Conservation (phyloP, 2,888 invertebrate species). For the Spicauda simplicius region DNA sequence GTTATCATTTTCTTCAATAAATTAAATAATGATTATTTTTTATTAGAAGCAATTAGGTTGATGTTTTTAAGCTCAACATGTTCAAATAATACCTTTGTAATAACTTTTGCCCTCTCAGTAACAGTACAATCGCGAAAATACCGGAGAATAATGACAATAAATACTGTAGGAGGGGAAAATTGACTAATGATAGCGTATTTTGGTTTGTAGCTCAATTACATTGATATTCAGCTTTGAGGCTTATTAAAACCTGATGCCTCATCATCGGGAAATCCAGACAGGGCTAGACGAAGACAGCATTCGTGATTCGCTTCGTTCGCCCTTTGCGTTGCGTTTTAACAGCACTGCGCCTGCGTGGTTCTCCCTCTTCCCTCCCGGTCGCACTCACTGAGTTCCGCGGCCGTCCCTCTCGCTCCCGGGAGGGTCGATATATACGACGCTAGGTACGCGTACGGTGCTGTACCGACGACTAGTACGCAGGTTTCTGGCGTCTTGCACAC, state of each 20-base stretch:
- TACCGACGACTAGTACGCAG: constrained; percentile 78
- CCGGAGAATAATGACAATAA: no score
- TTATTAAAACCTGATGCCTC: constrained; percentile 72
- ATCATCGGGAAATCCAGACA: constrained; percentile 80
- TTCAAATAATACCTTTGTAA: not conserved
- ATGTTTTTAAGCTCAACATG: no score
- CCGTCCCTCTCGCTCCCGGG: constrained; percentile 67
- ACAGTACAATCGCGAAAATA: no score
- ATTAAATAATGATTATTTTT: no score
- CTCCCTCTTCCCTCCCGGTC: constrained; percentile 64
- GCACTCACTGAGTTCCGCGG: constrained; percentile 42
- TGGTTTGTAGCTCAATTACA: constrained; percentile 7
- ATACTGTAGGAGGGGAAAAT: not conserved
- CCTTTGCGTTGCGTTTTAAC: constrained; percentile 65
- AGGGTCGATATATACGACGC: constrained; percentile 83
- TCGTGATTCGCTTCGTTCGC: constrained; percentile 69
- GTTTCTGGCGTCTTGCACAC: constrained; percentile 72
- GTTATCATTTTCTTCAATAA: no score
- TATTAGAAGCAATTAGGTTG: no score
- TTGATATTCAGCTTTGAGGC: constrained; percentile 35
- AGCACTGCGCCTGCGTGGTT: constrained; percentile 77
- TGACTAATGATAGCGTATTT: not conserved
- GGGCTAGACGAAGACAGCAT: constrained; percentile 78
- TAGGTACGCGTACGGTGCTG: constrained; percentile 78
- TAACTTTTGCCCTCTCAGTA: not conserved